Evolutionary conservation across 2,888 invertebrate species (phyloP).

Genomic region (Thymelicus lineola): DNA sequence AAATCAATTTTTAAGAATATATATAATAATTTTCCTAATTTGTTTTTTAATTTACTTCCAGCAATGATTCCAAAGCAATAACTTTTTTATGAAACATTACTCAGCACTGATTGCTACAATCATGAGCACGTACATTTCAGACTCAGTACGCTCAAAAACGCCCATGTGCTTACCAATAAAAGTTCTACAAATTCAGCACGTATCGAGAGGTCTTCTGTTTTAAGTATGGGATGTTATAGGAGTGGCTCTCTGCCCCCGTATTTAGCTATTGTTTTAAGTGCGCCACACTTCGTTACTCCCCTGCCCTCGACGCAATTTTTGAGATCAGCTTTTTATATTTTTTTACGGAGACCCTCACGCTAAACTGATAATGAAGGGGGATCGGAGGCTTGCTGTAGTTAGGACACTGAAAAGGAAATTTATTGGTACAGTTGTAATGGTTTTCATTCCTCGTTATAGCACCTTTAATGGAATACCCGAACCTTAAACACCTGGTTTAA

Average conservation of each 20-base stretch:
- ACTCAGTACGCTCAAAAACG: slow-evolving; percentile 71
- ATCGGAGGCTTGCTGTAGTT: slow-evolving; percentile 58
- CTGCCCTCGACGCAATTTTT: slow-evolving; percentile 70
- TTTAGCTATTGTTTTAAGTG: slow-evolving; percentile 85
- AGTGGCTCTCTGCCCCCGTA: slow-evolving; percentile 66
- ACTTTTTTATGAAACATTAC: no score
- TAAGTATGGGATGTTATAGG: slow-evolving; percentile 68
- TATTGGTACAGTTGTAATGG: slow-evolving; percentile 73
- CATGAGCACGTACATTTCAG: slow-evolving; percentile 65
- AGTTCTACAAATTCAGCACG: slow-evolving; percentile 80
- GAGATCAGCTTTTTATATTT: slow-evolving; percentile 75
- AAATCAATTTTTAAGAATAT: no score
- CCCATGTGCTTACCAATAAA: slow-evolving; percentile 65
- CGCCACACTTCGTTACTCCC: slow-evolving; percentile 82
- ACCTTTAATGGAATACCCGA: slow-evolving; percentile 68
- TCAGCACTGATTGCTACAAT: slow-evolving; percentile 65
- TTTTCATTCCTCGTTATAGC: slow-evolving; percentile 70
- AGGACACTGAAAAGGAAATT: slow-evolving; percentile 73
- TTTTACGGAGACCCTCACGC: slow-evolving; percentile 72
- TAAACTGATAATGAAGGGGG: slow-evolving; percentile 81
- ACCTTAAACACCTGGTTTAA: slow-evolving; percentile 66
- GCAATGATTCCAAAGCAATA: no score
- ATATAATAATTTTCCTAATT: no score
- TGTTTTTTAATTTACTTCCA: no score
- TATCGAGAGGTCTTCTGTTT: slow-evolving; percentile 77